These are phyloP conservation scores for Monoplex corrugatus DNA, from an alignment of 2,888 invertebrate genomes.

Conservation along the genomic window DNA sequence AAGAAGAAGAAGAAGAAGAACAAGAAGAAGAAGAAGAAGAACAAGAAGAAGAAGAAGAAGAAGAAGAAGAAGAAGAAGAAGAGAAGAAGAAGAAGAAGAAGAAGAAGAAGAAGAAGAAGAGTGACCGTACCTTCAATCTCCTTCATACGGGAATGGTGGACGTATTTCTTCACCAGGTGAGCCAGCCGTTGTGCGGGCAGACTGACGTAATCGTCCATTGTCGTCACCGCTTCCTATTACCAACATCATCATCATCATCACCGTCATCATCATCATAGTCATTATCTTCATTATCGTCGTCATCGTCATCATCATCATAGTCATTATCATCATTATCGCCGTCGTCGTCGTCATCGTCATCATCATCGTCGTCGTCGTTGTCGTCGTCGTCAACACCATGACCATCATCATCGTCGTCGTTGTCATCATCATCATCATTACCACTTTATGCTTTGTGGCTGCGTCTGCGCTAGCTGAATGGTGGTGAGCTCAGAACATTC, in stretches of 20 bases:
- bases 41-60: too few relatives aligned
- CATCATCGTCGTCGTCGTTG: not conserved
- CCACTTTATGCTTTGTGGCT: too few relatives aligned
- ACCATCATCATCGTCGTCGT: not conserved
- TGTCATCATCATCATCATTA: not conserved
- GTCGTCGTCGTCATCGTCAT: not conserved
- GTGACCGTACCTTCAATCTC: conserved; percentile 76
- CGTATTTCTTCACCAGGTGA: conserved; percentile 79
- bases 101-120: not conserved
- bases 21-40: too few relatives aligned
- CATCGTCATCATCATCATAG: not conserved
- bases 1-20: not conserved
- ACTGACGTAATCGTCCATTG: conserved; percentile 80
- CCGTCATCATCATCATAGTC: not conserved
- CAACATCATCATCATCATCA: conserved; percentile 14
- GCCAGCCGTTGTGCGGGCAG: conserved; percentile 78
- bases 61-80: too few relatives aligned
- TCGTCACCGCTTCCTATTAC: conserved; percentile 75
- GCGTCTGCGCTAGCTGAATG: too few relatives aligned
- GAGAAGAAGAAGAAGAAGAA: too few relatives aligned
- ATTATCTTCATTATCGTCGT: not conserved
- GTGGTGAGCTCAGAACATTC: too few relatives aligned
- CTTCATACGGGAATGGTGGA: conserved; percentile 79
- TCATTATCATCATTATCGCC: not conserved
- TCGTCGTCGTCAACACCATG: not conserved